Evolutionary conservation across 2,888 invertebrate genomes (phyloP).

Genomic region (Tipula helvola): DNA sequence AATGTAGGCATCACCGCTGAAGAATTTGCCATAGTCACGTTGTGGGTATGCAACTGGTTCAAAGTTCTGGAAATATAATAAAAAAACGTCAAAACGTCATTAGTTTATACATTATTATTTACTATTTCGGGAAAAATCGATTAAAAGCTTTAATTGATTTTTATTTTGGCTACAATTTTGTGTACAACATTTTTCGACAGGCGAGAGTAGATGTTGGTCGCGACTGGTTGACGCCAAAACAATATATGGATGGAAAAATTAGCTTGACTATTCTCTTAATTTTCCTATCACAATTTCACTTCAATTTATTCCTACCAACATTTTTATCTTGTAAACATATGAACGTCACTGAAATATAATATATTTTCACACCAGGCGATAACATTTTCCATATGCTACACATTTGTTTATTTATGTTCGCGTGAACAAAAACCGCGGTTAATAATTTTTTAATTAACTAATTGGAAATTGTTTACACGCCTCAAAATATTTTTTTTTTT

Average conservation of each 20-base stretch:
- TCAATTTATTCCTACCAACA: neutral
- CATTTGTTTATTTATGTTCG: neutral
- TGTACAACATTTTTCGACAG: neutral
- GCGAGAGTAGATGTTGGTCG: neutral
- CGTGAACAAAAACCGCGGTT: neutral
- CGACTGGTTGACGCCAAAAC: neutral
- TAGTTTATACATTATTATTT: neutral
- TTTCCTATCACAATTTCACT: neutral
- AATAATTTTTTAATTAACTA: neutral
- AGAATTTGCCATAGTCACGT: conserved; percentile 69
- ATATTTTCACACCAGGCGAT: neutral
- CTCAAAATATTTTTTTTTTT: neutral
- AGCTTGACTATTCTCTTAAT: neutral
- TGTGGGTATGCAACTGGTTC: conserved; percentile 60
- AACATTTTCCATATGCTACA: neutral
- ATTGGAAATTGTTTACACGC: neutral
- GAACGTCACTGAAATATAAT: neutral
- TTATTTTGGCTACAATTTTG: neutral
- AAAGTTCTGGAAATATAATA: conserved; percentile 51
- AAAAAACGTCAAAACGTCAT: conserved; percentile 8
- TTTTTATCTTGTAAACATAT: neutral
- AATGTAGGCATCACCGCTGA: conserved; percentile 76
- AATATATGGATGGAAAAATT: neutral
- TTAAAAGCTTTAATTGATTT: no score
- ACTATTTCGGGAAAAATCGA: neutral